Evolutionary conservation across 2,888 invertebrate species (phyloP).

Genomic region (Metallyticus violacea): DNA sequence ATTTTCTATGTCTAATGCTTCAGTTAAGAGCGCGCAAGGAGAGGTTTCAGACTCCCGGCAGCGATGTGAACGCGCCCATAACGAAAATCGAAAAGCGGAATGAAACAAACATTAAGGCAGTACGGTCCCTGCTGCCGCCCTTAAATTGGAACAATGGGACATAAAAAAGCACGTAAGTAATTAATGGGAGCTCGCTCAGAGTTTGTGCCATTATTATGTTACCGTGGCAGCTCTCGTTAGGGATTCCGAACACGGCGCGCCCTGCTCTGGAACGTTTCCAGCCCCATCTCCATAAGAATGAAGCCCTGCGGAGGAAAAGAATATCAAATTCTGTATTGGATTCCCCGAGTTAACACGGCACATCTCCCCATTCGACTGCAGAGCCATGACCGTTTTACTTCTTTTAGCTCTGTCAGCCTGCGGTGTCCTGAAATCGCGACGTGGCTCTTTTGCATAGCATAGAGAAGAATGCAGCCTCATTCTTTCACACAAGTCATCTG

Average conservation of each 20-base stretch:
- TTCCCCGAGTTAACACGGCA: background rate
- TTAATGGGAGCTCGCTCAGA: background rate
- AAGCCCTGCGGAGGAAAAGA: background rate
- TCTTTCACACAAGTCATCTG: too few species aligned
- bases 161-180: background rate
- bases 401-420: background rate
- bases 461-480: too few species aligned
- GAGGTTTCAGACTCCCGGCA: background rate
- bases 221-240: background rate
- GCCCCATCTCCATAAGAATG: background rate
- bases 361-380: background rate
- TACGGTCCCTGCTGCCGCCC: background rate
- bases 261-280: background rate
- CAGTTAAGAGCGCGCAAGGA: too few species aligned
- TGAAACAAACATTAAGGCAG: background rate
- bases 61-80: background rate
- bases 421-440: background rate
- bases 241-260: background rate
- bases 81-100: background rate
- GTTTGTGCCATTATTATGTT: background rate
- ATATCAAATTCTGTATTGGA: background rate
- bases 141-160: background rate
- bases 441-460: background rate
- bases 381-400: background rate
- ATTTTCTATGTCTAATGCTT: background rate